Evolutionary conservation across 2,797 vertebrate genomes (phyloP).

Genomic region (Alectoris magna): DNA sequence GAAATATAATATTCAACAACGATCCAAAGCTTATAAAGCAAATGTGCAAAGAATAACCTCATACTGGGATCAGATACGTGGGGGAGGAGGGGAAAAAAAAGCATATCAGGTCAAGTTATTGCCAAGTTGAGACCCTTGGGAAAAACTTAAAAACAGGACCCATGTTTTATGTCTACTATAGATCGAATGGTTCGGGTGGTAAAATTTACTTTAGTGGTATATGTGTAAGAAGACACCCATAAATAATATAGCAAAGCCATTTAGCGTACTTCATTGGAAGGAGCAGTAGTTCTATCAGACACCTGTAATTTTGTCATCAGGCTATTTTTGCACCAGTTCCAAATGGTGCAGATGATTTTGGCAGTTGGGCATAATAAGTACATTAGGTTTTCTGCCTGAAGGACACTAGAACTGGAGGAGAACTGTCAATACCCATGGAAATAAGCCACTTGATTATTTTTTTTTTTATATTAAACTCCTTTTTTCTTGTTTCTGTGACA

Average conservation of each 20-base stretch:
- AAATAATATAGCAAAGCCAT: not conserved
- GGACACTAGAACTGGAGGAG: not conserved
- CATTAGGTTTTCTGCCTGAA: conserved; percentile 6
- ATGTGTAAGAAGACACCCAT: not conserved
- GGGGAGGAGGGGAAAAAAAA: not conserved
- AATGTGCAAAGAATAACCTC: not conserved
- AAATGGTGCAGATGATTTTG: not conserved
- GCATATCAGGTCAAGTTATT: not conserved
- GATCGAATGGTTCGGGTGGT: not conserved
- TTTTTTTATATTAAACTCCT: not conserved
- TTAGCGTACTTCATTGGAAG: not conserved
- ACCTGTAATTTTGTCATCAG: not conserved
- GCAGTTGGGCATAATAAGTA: not conserved
- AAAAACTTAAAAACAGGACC: not conserved
- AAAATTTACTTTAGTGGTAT: not conserved
- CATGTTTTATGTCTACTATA: fast-evolving
- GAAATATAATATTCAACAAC: not conserved
- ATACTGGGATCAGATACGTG: not conserved
- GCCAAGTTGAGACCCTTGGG: not conserved
- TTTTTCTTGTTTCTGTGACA: conserved; percentile 4
- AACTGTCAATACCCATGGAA: not conserved
- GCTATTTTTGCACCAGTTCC: not conserved
- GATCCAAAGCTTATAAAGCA: not conserved
- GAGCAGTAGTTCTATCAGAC: not conserved
- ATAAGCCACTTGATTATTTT: not conserved